Evolutionary conservation across 2,797 vertebrate genomes (phyloP), one percentile per base, ranked within the genome.

Genomic region (Mormyrops attenuatus): DNA sequence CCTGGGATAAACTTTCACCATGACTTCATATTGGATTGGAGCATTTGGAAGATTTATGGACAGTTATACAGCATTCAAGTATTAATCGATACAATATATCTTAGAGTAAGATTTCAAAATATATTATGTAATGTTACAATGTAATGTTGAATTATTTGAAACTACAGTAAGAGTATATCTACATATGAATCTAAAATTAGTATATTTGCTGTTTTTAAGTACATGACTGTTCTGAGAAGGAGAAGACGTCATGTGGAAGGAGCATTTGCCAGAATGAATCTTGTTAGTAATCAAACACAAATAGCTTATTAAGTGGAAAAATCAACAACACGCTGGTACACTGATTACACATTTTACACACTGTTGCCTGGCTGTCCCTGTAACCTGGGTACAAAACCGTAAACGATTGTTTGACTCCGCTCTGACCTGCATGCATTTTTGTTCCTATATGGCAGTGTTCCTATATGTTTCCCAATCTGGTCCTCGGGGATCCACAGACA

Each of bases 241-340:
- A 47, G 17, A 20, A n/a, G 77, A 47, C 6, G 17, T 47, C 34
- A 41, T 2, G 17, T 49, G 80, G 41, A 22, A 84, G 38, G 80
- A 84, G 6, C 44, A 44, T 44, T 44, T 84, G 5, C 9, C 38
- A 47, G n/a, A 47, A 84, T 20, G 20, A 84, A 47, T 84, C 80
- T 84, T 84, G 44, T 82, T n/a, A 60, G 63, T 84, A 90, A 90
- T 85, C 90, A 88, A 30, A 63, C 69, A 63, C 87, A 88, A 90
- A 90, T 84, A 52, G 73, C 60, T 17, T 69, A 90, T 84, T 9
- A 49, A 84, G 80, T n/a, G 80, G 44, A 47, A 44, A 84, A 84
- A 82, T 82, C 77, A 82, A 84, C 80, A 84, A 49, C 34, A 44
- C 47, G 41, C 80, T 84, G 34, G 47, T 84, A 84, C 38, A 44